These are phyloP conservation scores for Drosophila limbata DNA, from an alignment of 2,888 invertebrate species.

Conservation along the genomic window DNA sequence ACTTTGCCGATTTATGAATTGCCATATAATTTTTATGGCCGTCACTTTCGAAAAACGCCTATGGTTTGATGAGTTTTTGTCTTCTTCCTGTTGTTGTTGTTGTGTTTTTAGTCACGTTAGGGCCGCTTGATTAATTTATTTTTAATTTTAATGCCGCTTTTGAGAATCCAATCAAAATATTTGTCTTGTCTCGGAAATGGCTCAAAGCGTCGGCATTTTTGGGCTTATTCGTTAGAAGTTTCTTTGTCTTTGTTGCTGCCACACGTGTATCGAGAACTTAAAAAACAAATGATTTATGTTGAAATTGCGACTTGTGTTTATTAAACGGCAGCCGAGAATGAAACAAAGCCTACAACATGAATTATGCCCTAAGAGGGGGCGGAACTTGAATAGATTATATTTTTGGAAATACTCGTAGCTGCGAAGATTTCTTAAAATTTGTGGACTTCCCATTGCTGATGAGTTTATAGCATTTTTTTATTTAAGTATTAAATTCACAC, in stretches of 20 bases:
- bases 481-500: background rate
- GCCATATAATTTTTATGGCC: slow-evolving; percentile 48
- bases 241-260: slow-evolving; percentile 5
- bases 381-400: slow-evolving; percentile 10
- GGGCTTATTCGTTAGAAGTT: slow-evolving; percentile 29
- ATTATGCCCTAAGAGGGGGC: slow-evolving; percentile 16
- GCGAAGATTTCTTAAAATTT: slow-evolving; percentile 8
- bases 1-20: slow-evolving; percentile 45
- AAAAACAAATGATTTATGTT: slow-evolving; percentile 62
- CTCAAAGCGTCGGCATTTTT: slow-evolving; percentile 59
- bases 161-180: slow-evolving; percentile 62
- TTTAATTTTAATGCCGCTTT: slow-evolving; percentile 64
- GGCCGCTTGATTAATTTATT: slow-evolving; percentile 62
- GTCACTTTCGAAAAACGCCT: slow-evolving; percentile 45
- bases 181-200: slow-evolving; percentile 52
- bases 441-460: slow-evolving; percentile 5
- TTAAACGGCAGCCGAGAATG: slow-evolving; percentile 24
- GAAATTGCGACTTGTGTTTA: slow-evolving; percentile 57
- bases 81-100: slow-evolving; percentile 37
- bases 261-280: slow-evolving; percentile 18
- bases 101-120: slow-evolving; percentile 43
- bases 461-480: slow-evolving; percentile 4
- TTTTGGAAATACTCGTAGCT: slow-evolving; percentile 11
- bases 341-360: slow-evolving; percentile 13
- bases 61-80: slow-evolving; percentile 28